phyloP scores from a whole-genome alignment of 2,797 vertebrate species.

The Microctenopoma lineatum region DNA sequence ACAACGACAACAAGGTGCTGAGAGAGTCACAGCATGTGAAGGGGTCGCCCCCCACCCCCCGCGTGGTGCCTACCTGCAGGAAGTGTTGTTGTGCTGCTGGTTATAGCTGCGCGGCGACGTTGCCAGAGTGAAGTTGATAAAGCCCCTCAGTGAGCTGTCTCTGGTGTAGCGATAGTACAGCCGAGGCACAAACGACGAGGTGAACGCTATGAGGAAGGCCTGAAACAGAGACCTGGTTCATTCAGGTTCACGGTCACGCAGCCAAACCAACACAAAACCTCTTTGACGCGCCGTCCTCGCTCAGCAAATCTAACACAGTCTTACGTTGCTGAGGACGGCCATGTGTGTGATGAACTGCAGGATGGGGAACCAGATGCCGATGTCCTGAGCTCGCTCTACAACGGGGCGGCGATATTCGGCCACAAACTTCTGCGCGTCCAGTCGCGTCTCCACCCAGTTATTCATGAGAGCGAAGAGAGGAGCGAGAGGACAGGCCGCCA shows the following conservation, averaged over 20 bases:
- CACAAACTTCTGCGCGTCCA: constrained; percentile 85
- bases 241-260: too few relatives aligned
- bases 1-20: neutral
- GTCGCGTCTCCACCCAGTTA: constrained; percentile 85
- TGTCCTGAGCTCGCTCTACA: constrained; percentile 80
- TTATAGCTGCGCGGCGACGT: constrained; percentile 68
- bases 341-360: constrained; percentile 81
- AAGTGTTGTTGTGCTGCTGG: constrained; percentile 37
- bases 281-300: neutral
- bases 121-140: constrained; percentile 82
- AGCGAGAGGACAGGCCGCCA: constrained; percentile 84
- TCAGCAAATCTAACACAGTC: neutral
- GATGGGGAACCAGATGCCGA: constrained; percentile 84
- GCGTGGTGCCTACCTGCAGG: constrained; percentile 71
- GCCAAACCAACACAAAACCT: neutral
- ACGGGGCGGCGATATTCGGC: constrained; percentile 82
- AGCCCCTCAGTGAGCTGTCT: constrained; percentile 73
- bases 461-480: constrained; percentile 85
- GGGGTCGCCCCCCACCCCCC: too few relatives aligned
- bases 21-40: too few relatives aligned
- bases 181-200: constrained; percentile 83
- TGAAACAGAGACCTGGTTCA: constrained; percentile 28
- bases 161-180: constrained; percentile 79
- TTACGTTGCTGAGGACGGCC: constrained; percentile 82
- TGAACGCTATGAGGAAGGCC: constrained; percentile 87